Evolutionary conservation across 1,140 invertebrate genomes (phyloP).

Genomic region (Saccostrea cuccullata): DNA sequence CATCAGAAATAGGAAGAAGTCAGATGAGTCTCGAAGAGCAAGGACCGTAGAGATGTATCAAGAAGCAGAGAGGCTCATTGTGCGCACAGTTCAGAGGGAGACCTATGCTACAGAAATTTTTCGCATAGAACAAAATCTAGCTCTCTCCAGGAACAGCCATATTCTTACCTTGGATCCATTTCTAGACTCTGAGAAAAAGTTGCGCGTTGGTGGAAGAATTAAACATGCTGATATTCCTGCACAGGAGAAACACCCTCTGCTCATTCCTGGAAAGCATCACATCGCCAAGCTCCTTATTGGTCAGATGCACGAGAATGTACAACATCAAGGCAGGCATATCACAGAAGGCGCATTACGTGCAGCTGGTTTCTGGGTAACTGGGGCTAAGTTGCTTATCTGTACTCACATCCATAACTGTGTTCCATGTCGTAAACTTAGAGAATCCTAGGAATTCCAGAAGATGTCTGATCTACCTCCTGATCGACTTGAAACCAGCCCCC

Average conservation of each 20-base stretch:
- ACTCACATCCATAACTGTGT: conserved; percentile 52
- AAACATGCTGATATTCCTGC: not conserved
- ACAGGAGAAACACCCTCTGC: conserved; percentile 32
- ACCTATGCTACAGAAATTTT: conserved; percentile 28
- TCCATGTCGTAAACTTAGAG: not conserved
- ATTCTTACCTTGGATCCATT: conserved; percentile 24
- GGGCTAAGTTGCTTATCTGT: conserved; percentile 46
- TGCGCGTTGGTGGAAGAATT: conserved; percentile 50
- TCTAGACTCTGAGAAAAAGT: conserved; percentile 41
- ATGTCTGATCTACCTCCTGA: conserved; percentile 59
- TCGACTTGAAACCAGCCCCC: conserved; percentile 42
- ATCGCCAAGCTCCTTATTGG: conserved; percentile 42
- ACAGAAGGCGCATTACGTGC: conserved; percentile 50
- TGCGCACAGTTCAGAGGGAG: conserved; percentile 41
- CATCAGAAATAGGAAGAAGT: not conserved
- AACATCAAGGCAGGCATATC: conserved; percentile 57
- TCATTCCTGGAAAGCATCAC: conserved; percentile 50
- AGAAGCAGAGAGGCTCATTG: conserved; percentile 24
- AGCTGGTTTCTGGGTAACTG: conserved; percentile 58
- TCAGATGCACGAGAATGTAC: conserved; percentile 44
- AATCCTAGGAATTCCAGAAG: not conserved
- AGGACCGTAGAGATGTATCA: not conserved
- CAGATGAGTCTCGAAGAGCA: not conserved
- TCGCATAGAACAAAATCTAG: not conserved
- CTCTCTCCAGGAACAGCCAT: conserved; percentile 17